phyloP scores from a whole-genome alignment of 2,888 invertebrate species.

The Oasisia sp. region DNA sequence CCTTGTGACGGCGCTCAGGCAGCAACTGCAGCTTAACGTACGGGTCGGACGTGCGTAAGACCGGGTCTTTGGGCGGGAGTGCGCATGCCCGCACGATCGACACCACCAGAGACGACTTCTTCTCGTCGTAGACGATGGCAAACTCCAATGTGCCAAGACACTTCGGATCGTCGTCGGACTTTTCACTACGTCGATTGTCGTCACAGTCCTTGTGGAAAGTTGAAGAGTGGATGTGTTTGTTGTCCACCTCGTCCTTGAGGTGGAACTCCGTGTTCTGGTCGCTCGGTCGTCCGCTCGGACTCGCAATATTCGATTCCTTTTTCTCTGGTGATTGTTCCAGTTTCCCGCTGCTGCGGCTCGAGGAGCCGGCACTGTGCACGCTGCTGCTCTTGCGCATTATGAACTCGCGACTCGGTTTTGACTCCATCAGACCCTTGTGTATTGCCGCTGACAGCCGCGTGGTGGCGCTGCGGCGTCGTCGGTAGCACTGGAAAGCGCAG shows the following conservation, averaged over 20 bases:
- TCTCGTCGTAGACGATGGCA: slow-evolving; percentile 85
- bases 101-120: slow-evolving; percentile 87
- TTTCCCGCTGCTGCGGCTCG: background rate
- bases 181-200: slow-evolving; percentile 60
- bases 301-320: background rate
- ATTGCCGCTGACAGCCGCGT: slow-evolving; percentile 61
- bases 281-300: background rate
- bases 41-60: slow-evolving; percentile 87
- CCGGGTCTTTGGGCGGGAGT: slow-evolving; percentile 83
- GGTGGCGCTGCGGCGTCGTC: slow-evolving; percentile 69
- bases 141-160: slow-evolving; percentile 87
- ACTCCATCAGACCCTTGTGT: slow-evolving; percentile 59
- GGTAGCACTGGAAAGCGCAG: slow-evolving; percentile 76
- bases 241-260: slow-evolving; percentile 30
- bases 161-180: slow-evolving; percentile 53
- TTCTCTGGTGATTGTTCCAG: background rate
- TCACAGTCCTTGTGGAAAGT: slow-evolving; percentile 58
- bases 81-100: slow-evolving; percentile 91
- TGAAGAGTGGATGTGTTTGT: slow-evolving; percentile 18
- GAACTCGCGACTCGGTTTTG: slow-evolving; percentile 40
- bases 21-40: slow-evolving; percentile 97
- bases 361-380: slow-evolving; percentile 8
- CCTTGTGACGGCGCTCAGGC: slow-evolving; percentile 95
- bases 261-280: slow-evolving; percentile 29
- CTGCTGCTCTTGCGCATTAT: background rate